phyloP scores from a whole-genome alignment of 2,797 vertebrate species.

The Scyliorhinus canicula region DNA sequence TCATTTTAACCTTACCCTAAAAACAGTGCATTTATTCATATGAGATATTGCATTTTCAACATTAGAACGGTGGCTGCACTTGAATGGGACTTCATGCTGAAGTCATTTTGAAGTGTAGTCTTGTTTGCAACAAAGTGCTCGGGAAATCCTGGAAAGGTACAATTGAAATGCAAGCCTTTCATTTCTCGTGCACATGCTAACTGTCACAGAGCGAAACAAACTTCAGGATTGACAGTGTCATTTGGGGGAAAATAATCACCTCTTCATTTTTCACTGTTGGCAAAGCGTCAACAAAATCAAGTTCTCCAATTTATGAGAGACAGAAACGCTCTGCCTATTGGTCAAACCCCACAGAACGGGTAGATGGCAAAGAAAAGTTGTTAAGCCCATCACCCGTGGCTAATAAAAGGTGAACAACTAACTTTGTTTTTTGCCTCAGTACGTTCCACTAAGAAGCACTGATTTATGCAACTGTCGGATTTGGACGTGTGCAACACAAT shows the following conservation, averaged over 20 bases:
- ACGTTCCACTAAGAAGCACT: slow-evolving; percentile 44
- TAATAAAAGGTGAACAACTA: slow-evolving; percentile 50
- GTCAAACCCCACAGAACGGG: slow-evolving; percentile 42
- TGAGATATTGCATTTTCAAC: background rate
- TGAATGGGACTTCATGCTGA: background rate
- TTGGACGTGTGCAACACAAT: slow-evolving; percentile 58
- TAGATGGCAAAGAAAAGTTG: slow-evolving; percentile 41
- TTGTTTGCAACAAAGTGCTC: background rate
- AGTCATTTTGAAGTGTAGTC: background rate
- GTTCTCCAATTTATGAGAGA: slow-evolving; percentile 49
- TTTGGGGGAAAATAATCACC: background rate
- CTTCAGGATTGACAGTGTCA: background rate
- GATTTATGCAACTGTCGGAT: slow-evolving; percentile 61
- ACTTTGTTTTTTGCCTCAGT: slow-evolving; percentile 48
- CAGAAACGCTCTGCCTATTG: slow-evolving; percentile 44
- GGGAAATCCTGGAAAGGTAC: background rate
- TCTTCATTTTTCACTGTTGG: background rate
- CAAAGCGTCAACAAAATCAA: slow-evolving; percentile 42
- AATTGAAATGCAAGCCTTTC: background rate
- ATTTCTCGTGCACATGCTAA: background rate
- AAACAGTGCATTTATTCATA: too few species aligned
- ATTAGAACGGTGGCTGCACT: background rate
- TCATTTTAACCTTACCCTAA: background rate
- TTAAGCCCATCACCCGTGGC: slow-evolving; percentile 49
- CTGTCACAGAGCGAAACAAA: background rate